A percentile compares a stretch with the other conserved stretches of the same genome.
Conservation (phyloP, 1,140 invertebrate genomes). For the Procambarus clarkii region DNA sequence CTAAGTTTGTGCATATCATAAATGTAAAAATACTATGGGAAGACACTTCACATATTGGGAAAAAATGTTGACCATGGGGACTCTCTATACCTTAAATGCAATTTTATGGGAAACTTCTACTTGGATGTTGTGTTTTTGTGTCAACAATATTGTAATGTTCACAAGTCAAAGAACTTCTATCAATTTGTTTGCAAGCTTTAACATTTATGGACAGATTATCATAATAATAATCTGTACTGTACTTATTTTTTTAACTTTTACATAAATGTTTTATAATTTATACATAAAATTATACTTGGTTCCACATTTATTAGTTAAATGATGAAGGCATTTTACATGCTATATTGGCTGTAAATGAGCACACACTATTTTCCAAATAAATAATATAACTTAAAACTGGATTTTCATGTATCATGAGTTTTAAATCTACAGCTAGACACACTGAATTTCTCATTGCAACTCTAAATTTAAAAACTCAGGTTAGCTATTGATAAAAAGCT, state of each 20-base stretch:
- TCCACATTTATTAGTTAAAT: background rate
- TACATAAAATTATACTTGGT: background rate
- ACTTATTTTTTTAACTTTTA: background rate
- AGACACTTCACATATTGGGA: background rate
- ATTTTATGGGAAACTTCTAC: background rate
- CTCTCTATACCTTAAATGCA: background rate
- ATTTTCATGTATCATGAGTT: background rate
- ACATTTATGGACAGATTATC: background rate
- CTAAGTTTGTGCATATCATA: background rate
- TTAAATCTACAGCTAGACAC: conserved; percentile 9
- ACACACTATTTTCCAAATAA: background rate
- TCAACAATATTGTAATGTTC: too few species aligned
- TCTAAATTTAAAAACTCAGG: background rate
- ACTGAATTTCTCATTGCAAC: conserved; percentile 6
- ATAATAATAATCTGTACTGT: background rate
- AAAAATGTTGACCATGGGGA: background rate
- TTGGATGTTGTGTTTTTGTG: background rate
- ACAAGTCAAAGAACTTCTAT: background rate
- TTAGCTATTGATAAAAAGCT: background rate
- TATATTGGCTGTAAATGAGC: background rate
- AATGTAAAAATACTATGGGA: conserved; percentile 4
- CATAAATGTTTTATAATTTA: background rate
- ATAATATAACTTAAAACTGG: background rate
- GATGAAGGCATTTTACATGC: background rate
- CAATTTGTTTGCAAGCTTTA: background rate